Evolutionary conservation across 2,888 invertebrate species (phyloP).

Genomic region (Drosophila algonquin): DNA sequence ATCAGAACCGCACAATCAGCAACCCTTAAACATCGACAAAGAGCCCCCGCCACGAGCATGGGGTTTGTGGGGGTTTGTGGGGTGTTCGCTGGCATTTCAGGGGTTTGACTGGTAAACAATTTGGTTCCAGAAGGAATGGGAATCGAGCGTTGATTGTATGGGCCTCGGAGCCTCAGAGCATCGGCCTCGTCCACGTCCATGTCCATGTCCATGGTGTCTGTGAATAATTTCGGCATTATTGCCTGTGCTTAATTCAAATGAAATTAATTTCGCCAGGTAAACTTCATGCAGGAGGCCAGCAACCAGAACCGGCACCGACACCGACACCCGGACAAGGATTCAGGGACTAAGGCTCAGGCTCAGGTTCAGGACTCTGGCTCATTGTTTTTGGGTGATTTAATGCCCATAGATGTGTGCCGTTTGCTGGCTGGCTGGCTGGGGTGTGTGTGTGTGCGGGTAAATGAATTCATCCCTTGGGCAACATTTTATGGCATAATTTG

Average conservation of each 20-base stretch:
- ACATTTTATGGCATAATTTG: conserved; percentile 78
- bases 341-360: conserved; percentile 23
- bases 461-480: conserved; percentile 78
- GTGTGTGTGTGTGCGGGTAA: conserved; percentile 48
- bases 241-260: conserved; percentile 79
- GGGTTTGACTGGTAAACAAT: conserved; percentile 61
- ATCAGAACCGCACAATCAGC: conserved; percentile 45
- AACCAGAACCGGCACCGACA: not conserved
- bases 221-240: conserved; percentile 77
- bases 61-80: conserved; percentile 1
- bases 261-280: conserved; percentile 77
- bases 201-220: conserved; percentile 73
- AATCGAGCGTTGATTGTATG: conserved; percentile 46
- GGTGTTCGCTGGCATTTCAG: conserved; percentile 11
- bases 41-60: conserved; percentile 28
- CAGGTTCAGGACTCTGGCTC: conserved; percentile 46
- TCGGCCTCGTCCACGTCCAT: not conserved
- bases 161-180: conserved; percentile 8
- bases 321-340: conserved; percentile 18
- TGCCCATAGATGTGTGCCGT: conserved; percentile 40
- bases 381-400: conserved; percentile 79
- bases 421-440: not conserved
- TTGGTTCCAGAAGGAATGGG: conserved; percentile 32
- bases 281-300: conserved; percentile 64
- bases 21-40: conserved; percentile 46